A percentile compares a stretch with the other conserved stretches of the same genome.
Conservation (phyloP, 2,888 invertebrate genomes). For the Desoria tigrina region DNA sequence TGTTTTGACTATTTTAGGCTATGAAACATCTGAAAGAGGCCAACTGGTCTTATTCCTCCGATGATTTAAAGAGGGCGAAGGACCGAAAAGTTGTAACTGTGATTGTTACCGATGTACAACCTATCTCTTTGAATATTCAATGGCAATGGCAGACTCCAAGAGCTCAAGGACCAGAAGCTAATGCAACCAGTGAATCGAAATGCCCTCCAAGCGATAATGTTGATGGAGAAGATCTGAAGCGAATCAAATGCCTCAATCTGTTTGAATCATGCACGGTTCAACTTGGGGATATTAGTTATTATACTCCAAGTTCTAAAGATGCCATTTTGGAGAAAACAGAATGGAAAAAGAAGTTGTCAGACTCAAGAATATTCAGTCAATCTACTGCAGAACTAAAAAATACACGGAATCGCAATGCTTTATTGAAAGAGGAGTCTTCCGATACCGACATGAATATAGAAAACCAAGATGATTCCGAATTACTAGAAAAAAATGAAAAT, state of each 20-base stretch:
- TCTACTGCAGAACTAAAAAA: no score
- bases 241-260: slow-evolving; percentile 79
- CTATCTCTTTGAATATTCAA: slow-evolving; percentile 77
- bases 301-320: slow-evolving; percentile 75
- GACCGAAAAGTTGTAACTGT: slow-evolving; percentile 62
- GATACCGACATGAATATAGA: neutral
- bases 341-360: slow-evolving; percentile 63
- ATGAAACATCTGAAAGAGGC: slow-evolving; percentile 74
- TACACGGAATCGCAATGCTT: no score
- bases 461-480: neutral
- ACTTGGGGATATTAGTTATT: slow-evolving; percentile 83
- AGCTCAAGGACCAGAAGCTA: slow-evolving; percentile 38
- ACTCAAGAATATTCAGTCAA: no score
- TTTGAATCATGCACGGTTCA: slow-evolving; percentile 86
- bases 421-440: neutral
- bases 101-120: slow-evolving; percentile 79
- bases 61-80: slow-evolving; percentile 65
- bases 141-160: slow-evolving; percentile 72
- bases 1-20: no score
- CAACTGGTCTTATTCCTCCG: slow-evolving; percentile 76
- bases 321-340: slow-evolving; percentile 72
- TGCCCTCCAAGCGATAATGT: slow-evolving; percentile 69
- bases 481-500: neutral
- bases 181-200: slow-evolving; percentile 42
- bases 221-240: slow-evolving; percentile 73